Percentiles rank a stretch among this genome's conserved stretches.
Conservation (phyloP, 2,888 invertebrate species). For the Ditula angustiorana region DNA sequence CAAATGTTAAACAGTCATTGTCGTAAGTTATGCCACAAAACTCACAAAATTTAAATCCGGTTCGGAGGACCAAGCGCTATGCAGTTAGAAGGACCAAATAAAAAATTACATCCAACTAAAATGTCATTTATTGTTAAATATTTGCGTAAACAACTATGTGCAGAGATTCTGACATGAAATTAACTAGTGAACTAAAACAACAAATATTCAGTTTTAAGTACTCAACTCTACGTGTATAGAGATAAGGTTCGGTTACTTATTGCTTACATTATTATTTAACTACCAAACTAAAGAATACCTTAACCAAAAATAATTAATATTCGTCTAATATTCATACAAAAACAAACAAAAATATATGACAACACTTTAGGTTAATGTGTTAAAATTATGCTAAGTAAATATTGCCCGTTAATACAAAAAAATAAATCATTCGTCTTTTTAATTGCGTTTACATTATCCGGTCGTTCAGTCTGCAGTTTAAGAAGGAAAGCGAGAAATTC, state of each 20-base stretch:
- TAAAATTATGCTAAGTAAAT: neutral
- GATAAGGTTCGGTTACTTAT: neutral
- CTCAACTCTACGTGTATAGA: neutral
- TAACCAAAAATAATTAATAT: neutral
- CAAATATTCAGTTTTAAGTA: constrained; percentile 14
- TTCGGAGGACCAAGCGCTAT: constrained; percentile 2
- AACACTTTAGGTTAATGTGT: neutral
- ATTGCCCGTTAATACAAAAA: neutral
- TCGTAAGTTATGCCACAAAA: no score
- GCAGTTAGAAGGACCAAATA: constrained; percentile 43
- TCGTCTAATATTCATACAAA: neutral
- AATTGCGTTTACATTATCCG: neutral
- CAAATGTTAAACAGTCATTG: neutral
- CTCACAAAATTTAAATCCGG: neutral
- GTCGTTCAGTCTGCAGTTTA: neutral
- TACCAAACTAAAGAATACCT: neutral
- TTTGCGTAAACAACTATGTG: constrained; percentile 35
- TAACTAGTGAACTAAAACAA: constrained; percentile 30
- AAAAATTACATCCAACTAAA: constrained; percentile 27
- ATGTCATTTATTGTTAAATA: constrained; percentile 23
- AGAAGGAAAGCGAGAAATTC: no score
- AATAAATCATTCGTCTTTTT: neutral
- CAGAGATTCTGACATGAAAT: constrained; percentile 33
- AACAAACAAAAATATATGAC: neutral
- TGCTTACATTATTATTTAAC: neutral